phyloP scores from a whole-genome alignment of 2,113 vertebrate species.

The Rostratula benghalensis region DNA sequence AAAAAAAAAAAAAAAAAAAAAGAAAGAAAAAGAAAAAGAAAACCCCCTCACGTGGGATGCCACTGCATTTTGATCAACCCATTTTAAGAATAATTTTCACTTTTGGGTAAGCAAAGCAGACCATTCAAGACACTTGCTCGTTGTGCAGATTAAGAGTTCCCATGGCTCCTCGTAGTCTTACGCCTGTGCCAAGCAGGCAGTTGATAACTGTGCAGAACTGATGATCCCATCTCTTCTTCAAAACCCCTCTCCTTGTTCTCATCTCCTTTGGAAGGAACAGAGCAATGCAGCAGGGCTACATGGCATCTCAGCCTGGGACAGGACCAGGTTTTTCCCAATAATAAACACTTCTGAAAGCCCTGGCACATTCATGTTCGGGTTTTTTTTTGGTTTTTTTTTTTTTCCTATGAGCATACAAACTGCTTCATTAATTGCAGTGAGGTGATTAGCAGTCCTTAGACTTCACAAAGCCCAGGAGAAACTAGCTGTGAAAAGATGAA shows the following conservation, averaged over 20 bases:
- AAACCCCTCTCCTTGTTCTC: neutral
- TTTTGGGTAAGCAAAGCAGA: conserved; percentile 3
- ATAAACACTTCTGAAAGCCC: neutral
- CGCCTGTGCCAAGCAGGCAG: neutral
- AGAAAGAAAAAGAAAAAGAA: no score
- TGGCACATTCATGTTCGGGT: neutral
- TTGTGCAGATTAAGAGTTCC: neutral
- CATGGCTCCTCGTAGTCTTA: neutral
- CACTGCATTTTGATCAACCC: neutral
- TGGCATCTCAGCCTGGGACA: neutral
- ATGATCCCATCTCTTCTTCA: neutral
- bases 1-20: neutral
- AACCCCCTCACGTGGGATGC: neutral
- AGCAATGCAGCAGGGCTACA: neutral
- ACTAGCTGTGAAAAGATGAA: neutral
- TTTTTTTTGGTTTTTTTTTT: no score
- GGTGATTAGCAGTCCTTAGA: neutral
- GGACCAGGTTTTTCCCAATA: neutral
- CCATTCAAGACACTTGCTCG: neutral
- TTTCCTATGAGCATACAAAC: neutral
- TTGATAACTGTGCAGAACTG: neutral
- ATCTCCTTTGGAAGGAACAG: neutral
- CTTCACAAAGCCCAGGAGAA: neutral
- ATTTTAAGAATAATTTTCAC: neutral
- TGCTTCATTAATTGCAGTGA: neutral